Base-by-base conservation (phyloP, 1,140 invertebrate genomes). In the Listronotus oregonensis region DNA sequence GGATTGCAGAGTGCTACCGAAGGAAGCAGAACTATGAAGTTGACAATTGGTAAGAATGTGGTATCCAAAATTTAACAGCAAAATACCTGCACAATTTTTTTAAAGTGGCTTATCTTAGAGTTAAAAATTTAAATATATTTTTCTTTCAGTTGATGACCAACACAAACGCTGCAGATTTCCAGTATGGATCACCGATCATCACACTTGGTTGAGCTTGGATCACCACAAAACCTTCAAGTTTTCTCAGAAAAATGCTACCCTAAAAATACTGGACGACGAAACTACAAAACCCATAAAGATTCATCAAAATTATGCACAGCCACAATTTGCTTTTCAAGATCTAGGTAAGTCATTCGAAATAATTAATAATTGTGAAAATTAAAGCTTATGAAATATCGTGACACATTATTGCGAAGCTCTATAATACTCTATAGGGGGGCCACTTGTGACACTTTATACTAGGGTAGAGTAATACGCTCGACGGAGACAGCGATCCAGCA, bases 191-290 rank as follows among this genome's bases (percentile, higher is more conserved):
- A 88, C 87, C 47, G 84, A 85, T 12, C 87, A 90, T 65, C 85
- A 86, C 64, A 91, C 90, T 40, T 93, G 91, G 91, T 86, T 90
- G 75, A 90, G 89, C 59, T 80, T 93, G 59, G 90, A 93, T 76
- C 85, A 89, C 63, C 83, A 84, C 10, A 85, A 86, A 70, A 86
- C 87, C 15, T 92, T 90, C 77, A 87, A 86, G 56, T 90, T 91
- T 74, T 88, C 88, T 50, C 86, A 86, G 61, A 85, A 86, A 72
- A 91, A 92, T 71, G 88, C 89, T 0, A 89, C 89, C 0, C 81
- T 92, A 34, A 87, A 88, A 77, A 85, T 88, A 58, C 17, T 78
- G 5, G 76, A 78, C 44, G 76, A 76, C 40, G 75, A 77, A 40
- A 56, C 66, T 17, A 63, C 71, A 3, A 76, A 75, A 68, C 69